Conservation (phyloP, 2,797 vertebrate species). For the Halcyon badia region DNA sequence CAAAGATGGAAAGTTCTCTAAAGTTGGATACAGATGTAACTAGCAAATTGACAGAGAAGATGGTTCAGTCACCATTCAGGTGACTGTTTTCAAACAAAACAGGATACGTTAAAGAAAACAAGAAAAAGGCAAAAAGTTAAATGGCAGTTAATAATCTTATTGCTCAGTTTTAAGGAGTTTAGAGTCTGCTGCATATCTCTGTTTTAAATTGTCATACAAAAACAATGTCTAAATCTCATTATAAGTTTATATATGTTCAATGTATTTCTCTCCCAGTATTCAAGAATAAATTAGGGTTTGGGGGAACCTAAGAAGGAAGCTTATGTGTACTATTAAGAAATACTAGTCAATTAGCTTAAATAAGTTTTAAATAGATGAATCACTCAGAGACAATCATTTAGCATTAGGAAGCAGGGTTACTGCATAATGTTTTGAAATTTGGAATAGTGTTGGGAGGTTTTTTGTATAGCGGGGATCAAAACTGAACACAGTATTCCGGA, state of each 20-base stretch:
- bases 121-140: neutral
- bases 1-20: conserved; percentile 20
- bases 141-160: neutral
- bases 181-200: neutral
- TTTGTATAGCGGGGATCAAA: neutral
- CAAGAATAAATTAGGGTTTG: neutral
- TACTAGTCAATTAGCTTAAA: neutral
- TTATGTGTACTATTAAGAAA: neutral
- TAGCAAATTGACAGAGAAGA: conserved; percentile 6
- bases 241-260: neutral
- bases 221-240: neutral
- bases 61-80: conserved; percentile 8
- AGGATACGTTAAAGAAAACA: conserved; percentile 27
- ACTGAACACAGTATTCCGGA: neutral
- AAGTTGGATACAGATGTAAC: neutral
- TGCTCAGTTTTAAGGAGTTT: neutral
- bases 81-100: neutral
- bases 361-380: neutral
- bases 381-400: neutral
- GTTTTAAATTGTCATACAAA: neutral
- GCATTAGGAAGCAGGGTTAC: neutral
- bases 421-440: neutral
- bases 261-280: neutral
- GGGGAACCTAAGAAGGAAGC: neutral
- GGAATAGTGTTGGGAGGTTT: no score